Base-by-base conservation (phyloP, 2,113 vertebrate genomes). In the Labeo rohita region DNA sequence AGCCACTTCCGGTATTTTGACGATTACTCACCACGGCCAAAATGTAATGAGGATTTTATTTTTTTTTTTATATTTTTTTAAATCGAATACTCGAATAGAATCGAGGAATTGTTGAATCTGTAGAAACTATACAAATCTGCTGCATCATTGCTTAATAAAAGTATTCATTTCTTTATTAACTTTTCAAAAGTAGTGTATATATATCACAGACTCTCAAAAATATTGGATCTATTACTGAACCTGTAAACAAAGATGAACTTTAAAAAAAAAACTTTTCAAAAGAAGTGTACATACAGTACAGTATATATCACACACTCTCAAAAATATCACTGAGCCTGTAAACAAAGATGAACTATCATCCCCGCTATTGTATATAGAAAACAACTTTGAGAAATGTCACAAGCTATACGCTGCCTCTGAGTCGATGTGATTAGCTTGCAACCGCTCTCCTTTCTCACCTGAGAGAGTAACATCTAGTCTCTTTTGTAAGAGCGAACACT, bases 401-500 rank as follows among this genome's bases (percentile, higher is more conserved):
- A 68, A 73, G 68, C 50, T 59, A 43, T 28, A 84, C n/a, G 4
- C 28, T n/a, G 68, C 63, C 47, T 73, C 12, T 15, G 21, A 72
- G 34, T 34, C 13, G 61, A 80, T 72, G 50, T 47, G 66, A 70
- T 86, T 80, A 86, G 77, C 36, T 52, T 56, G 34, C 63, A 70
- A 43, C 34, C 66, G 66, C 16, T 90, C 85, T 90, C 86, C 86
- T 85, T 66, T n/a, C 47, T 74, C 47, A 83, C 84, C 82, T 34
- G 66, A 86, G 50, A 77, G 61, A 84, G 65, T 47, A 72, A 80
- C 65, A 73, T 87, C 86, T 89, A 43, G 86, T 66, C 12, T 80
- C 83, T 56, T 89, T 92, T 93, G 86, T 80, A 70, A 86, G 87
- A 90, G 87, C 76, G 90, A 90, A 94, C 90, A 89, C 88, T 52